These are phyloP conservation scores for Magallana ariakensis DNA, from an alignment of 1,140 invertebrate species.

Conservation along the genomic window DNA sequence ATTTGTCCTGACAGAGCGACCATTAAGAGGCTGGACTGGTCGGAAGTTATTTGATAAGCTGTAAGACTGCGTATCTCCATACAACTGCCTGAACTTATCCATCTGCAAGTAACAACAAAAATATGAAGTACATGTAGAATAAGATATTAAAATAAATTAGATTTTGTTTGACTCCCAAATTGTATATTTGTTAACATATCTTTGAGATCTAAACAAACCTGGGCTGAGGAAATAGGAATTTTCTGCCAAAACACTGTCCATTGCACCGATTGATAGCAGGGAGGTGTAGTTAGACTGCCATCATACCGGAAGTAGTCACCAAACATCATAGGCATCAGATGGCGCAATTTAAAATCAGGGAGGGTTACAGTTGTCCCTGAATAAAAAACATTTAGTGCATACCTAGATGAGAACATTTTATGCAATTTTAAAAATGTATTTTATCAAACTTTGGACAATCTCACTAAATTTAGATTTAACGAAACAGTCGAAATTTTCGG, in stretches of 20 bases:
- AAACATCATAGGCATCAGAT: constrained; percentile 57
- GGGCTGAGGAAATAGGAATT: constrained; percentile 42
- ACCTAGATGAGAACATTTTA: background rate
- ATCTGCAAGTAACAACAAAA: constrained; percentile 49
- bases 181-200: background rate
- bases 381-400: background rate
- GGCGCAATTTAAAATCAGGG: constrained; percentile 56
- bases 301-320: constrained; percentile 82
- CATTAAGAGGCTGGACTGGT: constrained; percentile 40
- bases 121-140: too few relatives aligned
- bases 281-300: constrained; percentile 87
- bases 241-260: constrained; percentile 83
- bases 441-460: too few relatives aligned
- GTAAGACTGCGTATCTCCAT: background rate
- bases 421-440: background rate
- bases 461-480: too few relatives aligned
- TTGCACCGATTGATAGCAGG: constrained; percentile 85
- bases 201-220: constrained; percentile 42
- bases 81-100: constrained; percentile 49
- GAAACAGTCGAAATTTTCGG: background rate
- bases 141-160: too few relatives aligned
- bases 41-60: constrained; percentile 52
- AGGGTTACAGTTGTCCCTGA: background rate
- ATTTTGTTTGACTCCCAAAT: too few relatives aligned
- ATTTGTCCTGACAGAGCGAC: constrained; percentile 44